These are phyloP conservation scores for Athalia rosae DNA, from an alignment of 2,888 invertebrate genomes.

Conservation along the genomic window DNA sequence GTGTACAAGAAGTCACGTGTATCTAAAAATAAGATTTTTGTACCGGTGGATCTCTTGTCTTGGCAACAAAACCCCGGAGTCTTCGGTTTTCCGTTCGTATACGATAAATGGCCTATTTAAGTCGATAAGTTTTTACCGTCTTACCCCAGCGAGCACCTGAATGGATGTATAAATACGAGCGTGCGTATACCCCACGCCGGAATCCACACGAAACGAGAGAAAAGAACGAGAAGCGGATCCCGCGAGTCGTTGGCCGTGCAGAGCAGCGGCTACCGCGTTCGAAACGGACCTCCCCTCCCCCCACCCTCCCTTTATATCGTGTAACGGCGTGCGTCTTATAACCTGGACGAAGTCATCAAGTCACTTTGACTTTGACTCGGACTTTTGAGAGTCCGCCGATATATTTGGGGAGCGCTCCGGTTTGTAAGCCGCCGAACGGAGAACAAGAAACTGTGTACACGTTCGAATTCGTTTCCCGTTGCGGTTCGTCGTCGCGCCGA, in stretches of 20 bases:
- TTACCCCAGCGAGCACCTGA: background rate
- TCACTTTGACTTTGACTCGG: constrained; percentile 57
- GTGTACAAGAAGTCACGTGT: background rate
- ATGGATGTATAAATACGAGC: no score
- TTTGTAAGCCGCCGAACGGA: constrained; percentile 8
- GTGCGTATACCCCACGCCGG: background rate
- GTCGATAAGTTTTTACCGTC: constrained; percentile 52
- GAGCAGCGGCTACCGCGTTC: background rate
- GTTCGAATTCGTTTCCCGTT: constrained; percentile 37
- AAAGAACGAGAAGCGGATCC: constrained; percentile 6
- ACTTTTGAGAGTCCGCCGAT: background rate
- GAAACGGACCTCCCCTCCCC: constrained; percentile 5
- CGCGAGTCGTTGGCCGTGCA: background rate
- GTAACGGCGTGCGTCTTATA: constrained; percentile 18
- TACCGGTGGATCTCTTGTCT: background rate
- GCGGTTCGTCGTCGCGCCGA: background rate
- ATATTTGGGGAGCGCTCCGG: background rate
- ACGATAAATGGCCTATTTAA: constrained; percentile 52
- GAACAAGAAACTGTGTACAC: constrained; percentile 21
- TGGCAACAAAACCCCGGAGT: constrained; percentile 9
- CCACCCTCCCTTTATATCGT: no score
- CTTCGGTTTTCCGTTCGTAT: constrained; percentile 32
- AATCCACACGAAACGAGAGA: background rate
- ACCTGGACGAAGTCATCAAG: constrained; percentile 65
- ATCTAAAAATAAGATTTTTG: constrained; percentile 14